These are phyloP conservation scores for Hoplias malabaricus DNA, from an alignment of 2,113 vertebrate species.

Conservation along the genomic window DNA sequence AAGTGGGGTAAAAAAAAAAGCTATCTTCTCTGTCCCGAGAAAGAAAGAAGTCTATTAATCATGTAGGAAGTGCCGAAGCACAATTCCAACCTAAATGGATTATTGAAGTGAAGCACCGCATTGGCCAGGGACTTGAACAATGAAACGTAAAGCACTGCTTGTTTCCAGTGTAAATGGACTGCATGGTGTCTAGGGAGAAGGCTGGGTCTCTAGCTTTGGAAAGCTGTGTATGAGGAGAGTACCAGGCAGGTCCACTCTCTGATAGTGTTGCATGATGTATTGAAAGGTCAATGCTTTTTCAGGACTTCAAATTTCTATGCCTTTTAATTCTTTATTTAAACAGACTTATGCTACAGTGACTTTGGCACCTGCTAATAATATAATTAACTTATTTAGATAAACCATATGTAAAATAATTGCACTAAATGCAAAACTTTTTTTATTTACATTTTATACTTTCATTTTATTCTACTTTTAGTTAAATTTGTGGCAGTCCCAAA, in stretches of 20 bases:
- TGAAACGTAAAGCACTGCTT: conserved; percentile 44
- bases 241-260: background rate
- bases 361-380: no score
- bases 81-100: conserved; percentile 71
- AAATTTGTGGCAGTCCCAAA: no score
- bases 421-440: no score
- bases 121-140: conserved; percentile 46
- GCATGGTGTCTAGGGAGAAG: conserved; percentile 31
- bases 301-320: background rate
- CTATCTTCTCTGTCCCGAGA: conserved; percentile 56
- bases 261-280: background rate
- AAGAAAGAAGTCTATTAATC: conserved; percentile 72
- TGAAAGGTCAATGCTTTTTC: background rate
- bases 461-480: no score
- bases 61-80: conserved; percentile 67
- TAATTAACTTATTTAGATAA: no score
- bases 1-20: background rate
- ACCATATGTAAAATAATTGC: no score
- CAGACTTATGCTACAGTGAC: no score
- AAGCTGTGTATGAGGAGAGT: background rate
- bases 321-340: no score
- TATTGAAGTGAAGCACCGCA: conserved; percentile 62
- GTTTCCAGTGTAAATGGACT: conserved; percentile 46
- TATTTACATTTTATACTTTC: no score
- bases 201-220: conserved; percentile 37